Evolutionary conservation across 2,888 invertebrate species (phyloP).

Genomic region (Scaptomyza polygonia): DNA sequence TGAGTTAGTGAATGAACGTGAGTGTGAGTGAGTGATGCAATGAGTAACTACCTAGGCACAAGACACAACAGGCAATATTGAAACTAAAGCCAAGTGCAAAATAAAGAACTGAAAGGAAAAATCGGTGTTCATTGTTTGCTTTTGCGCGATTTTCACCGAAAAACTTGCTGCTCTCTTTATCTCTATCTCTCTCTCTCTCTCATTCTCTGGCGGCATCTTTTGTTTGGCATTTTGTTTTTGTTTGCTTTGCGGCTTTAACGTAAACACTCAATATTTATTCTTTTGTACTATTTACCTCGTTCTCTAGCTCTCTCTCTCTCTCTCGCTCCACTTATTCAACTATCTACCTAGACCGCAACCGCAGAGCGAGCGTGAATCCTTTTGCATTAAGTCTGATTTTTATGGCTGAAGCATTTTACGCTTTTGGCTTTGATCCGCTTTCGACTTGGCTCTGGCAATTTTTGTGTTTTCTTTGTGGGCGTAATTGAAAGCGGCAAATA

Average conservation of each 20-base stretch:
- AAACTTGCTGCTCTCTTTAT: neutral
- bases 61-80: slow-evolving; percentile 50
- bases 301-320: neutral
- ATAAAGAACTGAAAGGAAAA: slow-evolving; percentile 42
- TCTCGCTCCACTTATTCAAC: neutral
- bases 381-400: slow-evolving; percentile 65
- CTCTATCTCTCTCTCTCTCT: neutral
- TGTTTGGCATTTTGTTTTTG: slow-evolving; percentile 59
- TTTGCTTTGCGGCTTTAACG: slow-evolving; percentile 65
- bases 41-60: slow-evolving; percentile 48
- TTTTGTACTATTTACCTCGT: slow-evolving; percentile 49
- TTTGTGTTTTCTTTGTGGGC: slow-evolving; percentile 60
- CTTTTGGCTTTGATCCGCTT: slow-evolving; percentile 22
- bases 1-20: slow-evolving; percentile 21
- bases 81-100: slow-evolving; percentile 48
- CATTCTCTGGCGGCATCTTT: slow-evolving; percentile 28
- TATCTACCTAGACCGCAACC: slow-evolving; percentile 2
- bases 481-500: slow-evolving; percentile 68
- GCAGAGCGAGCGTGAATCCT: slow-evolving; percentile 57
- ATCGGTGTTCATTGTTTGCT: slow-evolving; percentile 59
- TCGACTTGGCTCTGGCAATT: slow-evolving; percentile 18
- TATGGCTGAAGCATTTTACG: slow-evolving; percentile 61
- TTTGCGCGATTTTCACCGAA: slow-evolving; percentile 18
- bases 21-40: slow-evolving; percentile 41
- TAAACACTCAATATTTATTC: slow-evolving; percentile 78